phyloP scores from a whole-genome alignment of 2,888 invertebrate species.

The Oscheius sp. region DNA sequence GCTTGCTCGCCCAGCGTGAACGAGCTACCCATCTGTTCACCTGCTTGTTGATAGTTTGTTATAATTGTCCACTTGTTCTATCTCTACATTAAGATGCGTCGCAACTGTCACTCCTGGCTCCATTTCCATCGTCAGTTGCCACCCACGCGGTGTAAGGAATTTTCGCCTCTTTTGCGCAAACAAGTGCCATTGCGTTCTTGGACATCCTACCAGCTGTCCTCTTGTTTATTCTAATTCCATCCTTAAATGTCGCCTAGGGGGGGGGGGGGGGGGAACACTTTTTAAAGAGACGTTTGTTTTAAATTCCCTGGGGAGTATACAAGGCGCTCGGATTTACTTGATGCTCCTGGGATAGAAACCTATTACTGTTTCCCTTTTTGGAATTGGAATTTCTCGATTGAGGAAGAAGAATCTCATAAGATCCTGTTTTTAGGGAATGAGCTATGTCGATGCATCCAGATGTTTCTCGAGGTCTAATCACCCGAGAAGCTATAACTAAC shows the following conservation, averaged over 20 bases:
- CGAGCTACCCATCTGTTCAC: no score
- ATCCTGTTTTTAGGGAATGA: constrained; percentile 12
- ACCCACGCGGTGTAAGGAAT: constrained; percentile 31
- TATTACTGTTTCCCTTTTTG: no score
- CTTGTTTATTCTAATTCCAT: constrained; percentile 5
- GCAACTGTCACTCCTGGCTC: constrained; percentile 30
- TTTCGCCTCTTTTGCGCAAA: constrained; percentile 28
- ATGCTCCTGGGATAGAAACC: constrained; percentile 1
- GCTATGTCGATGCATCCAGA: constrained; percentile 24
- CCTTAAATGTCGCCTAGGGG: no score
- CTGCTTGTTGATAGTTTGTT: not conserved
- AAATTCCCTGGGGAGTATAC: not conserved
- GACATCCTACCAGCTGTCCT: constrained; percentile 17
- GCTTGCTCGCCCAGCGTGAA: not conserved
- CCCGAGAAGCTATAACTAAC: constrained; percentile 25
- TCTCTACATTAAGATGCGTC: constrained; percentile 28
- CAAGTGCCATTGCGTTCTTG: constrained; percentile 22
- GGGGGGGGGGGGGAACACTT: no score
- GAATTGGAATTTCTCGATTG: no score
- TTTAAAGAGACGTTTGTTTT: no score
- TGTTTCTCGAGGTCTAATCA: constrained; percentile 20
- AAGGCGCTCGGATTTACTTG: constrained; percentile 11
- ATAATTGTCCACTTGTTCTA: constrained; percentile 26
- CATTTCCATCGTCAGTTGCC: constrained; percentile 29
- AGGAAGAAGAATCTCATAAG: constrained; percentile 4